phyloP scores from a whole-genome alignment of 2,113 vertebrate species.

The Elephantulus edwardii region DNA sequence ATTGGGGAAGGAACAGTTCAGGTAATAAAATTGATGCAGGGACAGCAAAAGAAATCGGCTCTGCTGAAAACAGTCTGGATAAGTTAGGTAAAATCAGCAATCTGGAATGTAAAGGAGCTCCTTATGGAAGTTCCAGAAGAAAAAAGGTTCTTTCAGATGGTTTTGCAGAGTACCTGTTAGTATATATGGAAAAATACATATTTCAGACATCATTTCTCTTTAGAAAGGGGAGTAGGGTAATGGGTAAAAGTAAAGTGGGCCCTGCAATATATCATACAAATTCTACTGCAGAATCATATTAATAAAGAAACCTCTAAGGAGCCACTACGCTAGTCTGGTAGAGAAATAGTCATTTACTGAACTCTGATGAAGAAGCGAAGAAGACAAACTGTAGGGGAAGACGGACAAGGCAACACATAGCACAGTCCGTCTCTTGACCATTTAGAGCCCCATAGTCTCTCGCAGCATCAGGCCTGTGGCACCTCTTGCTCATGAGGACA shows the following conservation, averaged over 20 bases:
- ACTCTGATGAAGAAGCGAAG: slow-evolving; percentile 11
- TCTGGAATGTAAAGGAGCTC: background rate
- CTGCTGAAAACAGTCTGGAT: background rate
- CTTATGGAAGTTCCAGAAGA: background rate
- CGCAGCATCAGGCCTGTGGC: background rate
- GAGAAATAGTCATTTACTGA: background rate
- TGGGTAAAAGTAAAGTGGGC: background rate
- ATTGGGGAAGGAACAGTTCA: fast-evolving
- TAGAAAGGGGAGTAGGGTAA: background rate
- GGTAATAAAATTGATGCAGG: background rate
- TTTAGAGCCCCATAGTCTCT: background rate
- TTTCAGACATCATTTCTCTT: background rate
- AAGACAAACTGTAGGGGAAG: background rate
- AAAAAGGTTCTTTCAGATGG: background rate
- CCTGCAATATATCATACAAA: background rate
- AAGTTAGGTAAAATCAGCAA: background rate
- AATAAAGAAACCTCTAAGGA: slow-evolving; percentile 38
- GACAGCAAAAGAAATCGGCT: background rate
- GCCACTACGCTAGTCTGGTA: background rate
- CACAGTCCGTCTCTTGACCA: background rate
- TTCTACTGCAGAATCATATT: background rate
- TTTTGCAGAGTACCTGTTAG: background rate
- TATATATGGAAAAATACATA: background rate
- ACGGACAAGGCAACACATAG: background rate
- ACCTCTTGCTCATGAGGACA: slow-evolving; percentile 43